A percentile compares a stretch with the other conserved stretches of the same genome.
Conservation (phyloP, 2,888 invertebrate species). For the Gastracanthus pulcherrimus region DNA sequence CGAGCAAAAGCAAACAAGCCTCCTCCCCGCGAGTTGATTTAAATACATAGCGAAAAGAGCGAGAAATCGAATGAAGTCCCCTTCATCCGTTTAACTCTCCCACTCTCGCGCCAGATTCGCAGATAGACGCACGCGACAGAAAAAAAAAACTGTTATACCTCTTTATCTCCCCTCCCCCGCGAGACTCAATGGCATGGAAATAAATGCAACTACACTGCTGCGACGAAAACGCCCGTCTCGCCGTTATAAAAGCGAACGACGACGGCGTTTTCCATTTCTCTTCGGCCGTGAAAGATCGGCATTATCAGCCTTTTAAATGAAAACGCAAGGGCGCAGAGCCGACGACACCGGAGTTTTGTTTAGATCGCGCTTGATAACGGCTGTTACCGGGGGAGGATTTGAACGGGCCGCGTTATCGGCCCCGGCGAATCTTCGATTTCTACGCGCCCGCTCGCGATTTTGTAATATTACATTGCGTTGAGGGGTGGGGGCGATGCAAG, state of each 20-base stretch:
- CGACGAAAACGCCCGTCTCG: neutral
- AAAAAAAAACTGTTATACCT: neutral
- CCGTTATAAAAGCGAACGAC: slow-evolving; percentile 32
- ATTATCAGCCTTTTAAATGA: slow-evolving; percentile 51
- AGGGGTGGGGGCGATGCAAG: neutral
- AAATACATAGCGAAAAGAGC: slow-evolving; percentile 8
- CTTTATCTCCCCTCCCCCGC: neutral
- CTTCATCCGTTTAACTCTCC: slow-evolving; percentile 31
- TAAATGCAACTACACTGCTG: slow-evolving; percentile 54
- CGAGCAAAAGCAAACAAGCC: neutral
- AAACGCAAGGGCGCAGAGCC: slow-evolving; percentile 6
- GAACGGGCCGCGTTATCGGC: neutral
- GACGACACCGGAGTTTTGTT: too few species aligned
- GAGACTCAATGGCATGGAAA: slow-evolving; percentile 54
- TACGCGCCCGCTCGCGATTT: neutral
- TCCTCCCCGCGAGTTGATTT: neutral
- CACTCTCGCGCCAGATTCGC: slow-evolving; percentile 32
- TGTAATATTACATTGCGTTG: neutral
- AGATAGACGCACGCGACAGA: neutral
- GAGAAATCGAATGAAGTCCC: slow-evolving; percentile 41
- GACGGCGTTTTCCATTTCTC: slow-evolving; percentile 5
- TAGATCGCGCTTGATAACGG: neutral
- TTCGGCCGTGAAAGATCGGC: slow-evolving; percentile 38
- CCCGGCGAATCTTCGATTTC: slow-evolving; percentile 1
- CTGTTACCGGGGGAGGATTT: too few species aligned